Conservation (phyloP, 2,888 invertebrate genomes). For the Tachina lurida region DNA sequence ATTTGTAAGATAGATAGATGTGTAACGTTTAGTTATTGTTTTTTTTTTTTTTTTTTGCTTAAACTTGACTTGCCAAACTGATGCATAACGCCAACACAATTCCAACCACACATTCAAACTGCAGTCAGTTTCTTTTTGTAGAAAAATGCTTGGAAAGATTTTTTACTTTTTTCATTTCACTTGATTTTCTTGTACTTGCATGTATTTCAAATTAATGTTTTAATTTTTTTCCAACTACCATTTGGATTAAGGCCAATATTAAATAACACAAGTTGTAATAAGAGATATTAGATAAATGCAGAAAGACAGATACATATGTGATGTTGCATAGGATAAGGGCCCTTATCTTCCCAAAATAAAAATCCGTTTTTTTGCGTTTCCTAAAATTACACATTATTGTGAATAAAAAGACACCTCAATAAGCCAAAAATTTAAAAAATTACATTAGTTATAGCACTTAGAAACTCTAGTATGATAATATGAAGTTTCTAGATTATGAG, state of each 20-base stretch:
- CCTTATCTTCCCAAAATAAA: too few species aligned
- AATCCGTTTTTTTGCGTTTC: too few species aligned
- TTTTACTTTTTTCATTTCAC: conserved; percentile 8
- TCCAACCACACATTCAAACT: conserved; percentile 30
- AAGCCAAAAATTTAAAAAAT: too few species aligned
- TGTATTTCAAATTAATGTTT: conserved; percentile 58
- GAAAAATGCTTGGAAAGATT: conserved; percentile 21
- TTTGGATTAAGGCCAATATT: conserved; percentile 64
- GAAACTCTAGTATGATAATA: too few species aligned
- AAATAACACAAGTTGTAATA: conserved; percentile 56
- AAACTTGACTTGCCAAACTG: conserved; percentile 55
- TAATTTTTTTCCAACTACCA: conserved; percentile 1
- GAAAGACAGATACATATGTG: background rate
- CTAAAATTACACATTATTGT: too few species aligned
- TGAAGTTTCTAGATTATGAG: too few species aligned
- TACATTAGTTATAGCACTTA: too few species aligned
- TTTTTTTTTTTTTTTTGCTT: conserved; percentile 15
- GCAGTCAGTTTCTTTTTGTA: conserved; percentile 17
- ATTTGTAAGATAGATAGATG: conserved; percentile 43
- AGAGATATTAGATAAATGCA: conserved; percentile 53
- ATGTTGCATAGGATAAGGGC: too few species aligned
- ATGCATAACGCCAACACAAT: conserved; percentile 52
- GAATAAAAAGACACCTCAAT: too few species aligned
- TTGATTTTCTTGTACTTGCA: conserved; percentile 18
- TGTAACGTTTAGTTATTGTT: conserved; percentile 26